These are phyloP conservation scores for Linhomoeus sp. DNA, from an alignment of 2,888 invertebrate species.

Conservation along the genomic window DNA sequence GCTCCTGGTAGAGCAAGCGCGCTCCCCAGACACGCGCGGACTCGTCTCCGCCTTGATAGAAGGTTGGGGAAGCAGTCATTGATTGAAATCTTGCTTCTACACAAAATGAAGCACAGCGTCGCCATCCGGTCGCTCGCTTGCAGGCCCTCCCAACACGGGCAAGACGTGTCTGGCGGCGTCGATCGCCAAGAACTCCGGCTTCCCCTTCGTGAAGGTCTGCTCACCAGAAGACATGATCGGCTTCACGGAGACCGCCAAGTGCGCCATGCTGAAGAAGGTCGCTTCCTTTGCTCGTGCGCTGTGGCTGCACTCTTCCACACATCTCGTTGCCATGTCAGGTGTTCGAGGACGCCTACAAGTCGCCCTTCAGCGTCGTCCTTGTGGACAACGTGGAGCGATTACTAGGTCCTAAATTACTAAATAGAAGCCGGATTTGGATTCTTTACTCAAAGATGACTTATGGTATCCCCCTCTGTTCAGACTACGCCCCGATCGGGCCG, in stretches of 20 bases:
- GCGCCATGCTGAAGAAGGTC: conserved; percentile 79
- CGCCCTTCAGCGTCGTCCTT: conserved; percentile 77
- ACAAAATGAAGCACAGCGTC: too few species aligned
- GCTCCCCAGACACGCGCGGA: conserved; percentile 29
- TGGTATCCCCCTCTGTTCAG: conserved; percentile 32
- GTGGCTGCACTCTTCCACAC: too few species aligned
- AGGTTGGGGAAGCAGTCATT: too few species aligned
- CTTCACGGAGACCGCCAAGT: conserved; percentile 83
- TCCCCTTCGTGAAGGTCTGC: conserved; percentile 76
- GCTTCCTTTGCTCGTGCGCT: too few species aligned
- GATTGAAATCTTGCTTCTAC: too few species aligned
- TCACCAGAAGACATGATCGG: conserved; percentile 93
- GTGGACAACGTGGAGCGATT: conserved; percentile 94
- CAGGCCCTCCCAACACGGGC: conserved; percentile 72
- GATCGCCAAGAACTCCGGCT: conserved; percentile 85
- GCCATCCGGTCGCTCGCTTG: too few species aligned
- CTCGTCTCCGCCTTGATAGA: conserved; percentile 77
- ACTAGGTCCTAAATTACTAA: too few species aligned
- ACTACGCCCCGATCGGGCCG: conserved; percentile 93
- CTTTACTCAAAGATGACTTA: too few species aligned
- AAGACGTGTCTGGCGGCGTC: conserved; percentile 90
- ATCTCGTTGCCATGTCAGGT: too few species aligned
- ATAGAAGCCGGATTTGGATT: too few species aligned
- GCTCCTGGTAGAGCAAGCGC: conserved; percentile 60
- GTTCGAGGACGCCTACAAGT: conserved; percentile 97